phyloP scores from a whole-genome alignment of 30 jellyfish, hydroid and myxozoan genomes.

The Nemopilema nomurai region DNA sequence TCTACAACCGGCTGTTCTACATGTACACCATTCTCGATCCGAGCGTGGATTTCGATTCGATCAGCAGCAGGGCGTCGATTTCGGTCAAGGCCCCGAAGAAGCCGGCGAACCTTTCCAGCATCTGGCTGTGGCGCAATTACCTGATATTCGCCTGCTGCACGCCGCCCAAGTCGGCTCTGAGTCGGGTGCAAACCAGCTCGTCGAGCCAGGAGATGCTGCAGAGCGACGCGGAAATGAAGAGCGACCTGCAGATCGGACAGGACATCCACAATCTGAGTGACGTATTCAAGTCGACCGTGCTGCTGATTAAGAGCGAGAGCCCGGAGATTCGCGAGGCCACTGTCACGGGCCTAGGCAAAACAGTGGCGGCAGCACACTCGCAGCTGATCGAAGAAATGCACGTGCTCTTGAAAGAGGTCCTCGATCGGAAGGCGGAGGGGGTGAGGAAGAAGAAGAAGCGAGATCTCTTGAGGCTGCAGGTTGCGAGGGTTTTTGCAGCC shows the following conservation, averaged over 20 bases:
- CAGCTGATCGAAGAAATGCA: constrained; percentile 95
- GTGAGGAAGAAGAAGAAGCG: constrained; percentile 93
- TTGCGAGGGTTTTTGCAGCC: constrained; percentile 95
- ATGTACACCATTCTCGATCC: constrained; percentile 92
- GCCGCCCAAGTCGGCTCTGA: constrained; percentile 84
- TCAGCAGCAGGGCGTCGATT: constrained; percentile 95
- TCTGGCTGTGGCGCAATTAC: constrained; percentile 96
- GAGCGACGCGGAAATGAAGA: constrained; percentile 65
- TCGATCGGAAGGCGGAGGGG: constrained; percentile 96
- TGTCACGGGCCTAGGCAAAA: constrained; percentile 97
- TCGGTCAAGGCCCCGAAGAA: constrained; percentile 92
- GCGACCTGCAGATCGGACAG: constrained; percentile 60
- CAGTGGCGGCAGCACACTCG: constrained; percentile 92
- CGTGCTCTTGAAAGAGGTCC: constrained; percentile 84
- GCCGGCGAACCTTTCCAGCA: constrained; percentile 83
- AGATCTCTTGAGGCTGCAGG: constrained; percentile 88
- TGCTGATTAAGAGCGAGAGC: constrained; percentile 89
- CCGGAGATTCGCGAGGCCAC: constrained; percentile 98
- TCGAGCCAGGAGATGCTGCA: constrained; percentile 55
- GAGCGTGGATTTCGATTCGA: constrained; percentile 94
- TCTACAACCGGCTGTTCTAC: constrained; percentile 76
- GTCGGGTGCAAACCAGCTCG: constrained; percentile 20
- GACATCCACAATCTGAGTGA: constrained; percentile 85
- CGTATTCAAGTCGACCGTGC: constrained; percentile 81
- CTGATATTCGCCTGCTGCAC: constrained; percentile 93